Evolutionary conservation across 2,113 vertebrate species (phyloP).

Genomic region (Chaetops frenatus): DNA sequence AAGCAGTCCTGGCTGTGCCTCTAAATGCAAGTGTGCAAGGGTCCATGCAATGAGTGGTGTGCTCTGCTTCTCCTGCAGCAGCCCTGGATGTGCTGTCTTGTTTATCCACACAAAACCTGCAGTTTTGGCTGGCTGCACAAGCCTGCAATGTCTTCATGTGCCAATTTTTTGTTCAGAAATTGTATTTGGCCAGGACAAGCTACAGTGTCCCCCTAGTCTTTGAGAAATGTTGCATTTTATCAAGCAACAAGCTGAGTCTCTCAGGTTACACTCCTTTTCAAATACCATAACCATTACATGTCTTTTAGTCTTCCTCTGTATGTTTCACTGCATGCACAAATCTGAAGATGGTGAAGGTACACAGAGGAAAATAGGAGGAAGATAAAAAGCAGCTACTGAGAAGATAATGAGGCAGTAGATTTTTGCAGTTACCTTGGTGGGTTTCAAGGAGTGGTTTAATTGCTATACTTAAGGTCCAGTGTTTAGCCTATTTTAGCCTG

Average conservation of each 20-base stretch:
- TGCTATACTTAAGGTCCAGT: background rate
- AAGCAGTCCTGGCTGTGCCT: background rate
- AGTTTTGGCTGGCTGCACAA: background rate
- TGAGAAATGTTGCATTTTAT: background rate
- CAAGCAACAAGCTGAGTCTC: background rate
- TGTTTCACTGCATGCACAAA: background rate
- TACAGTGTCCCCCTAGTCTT: background rate
- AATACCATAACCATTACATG: background rate
- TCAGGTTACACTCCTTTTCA: background rate
- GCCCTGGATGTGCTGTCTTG: background rate
- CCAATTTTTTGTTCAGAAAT: background rate
- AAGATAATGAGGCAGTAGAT: background rate
- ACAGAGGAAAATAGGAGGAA: background rate
- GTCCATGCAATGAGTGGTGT: background rate
- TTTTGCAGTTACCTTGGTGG: background rate
- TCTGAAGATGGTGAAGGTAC: background rate
- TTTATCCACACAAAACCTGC: background rate
- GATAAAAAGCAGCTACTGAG: background rate
- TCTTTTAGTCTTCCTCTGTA: background rate
- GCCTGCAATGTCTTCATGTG: background rate
- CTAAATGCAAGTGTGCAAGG: background rate
- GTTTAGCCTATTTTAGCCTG: background rate
- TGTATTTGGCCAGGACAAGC: background rate
- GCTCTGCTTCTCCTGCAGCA: background rate
- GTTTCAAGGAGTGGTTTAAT: background rate